Evolutionary conservation across 2,797 vertebrate genomes (phyloP).

Genomic region (Iguana delicatissima): DNA sequence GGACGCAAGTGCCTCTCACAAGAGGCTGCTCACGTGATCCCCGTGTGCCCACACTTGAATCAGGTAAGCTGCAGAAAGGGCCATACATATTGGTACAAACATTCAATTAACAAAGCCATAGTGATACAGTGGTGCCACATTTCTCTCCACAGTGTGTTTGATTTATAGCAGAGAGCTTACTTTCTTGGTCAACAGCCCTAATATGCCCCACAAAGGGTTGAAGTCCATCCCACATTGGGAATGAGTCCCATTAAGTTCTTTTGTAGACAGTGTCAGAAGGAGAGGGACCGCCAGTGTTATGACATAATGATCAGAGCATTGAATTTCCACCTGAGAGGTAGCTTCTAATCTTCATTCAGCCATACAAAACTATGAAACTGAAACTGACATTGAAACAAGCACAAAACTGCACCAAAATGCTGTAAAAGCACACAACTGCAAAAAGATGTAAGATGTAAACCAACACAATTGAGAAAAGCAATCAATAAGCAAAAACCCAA

Average conservation of each 20-base stretch:
- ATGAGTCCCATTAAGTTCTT: not conserved
- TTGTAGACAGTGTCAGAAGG: not conserved
- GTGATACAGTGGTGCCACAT: too few relatives aligned
- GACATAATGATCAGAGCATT: not conserved
- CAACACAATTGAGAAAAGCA: too few relatives aligned
- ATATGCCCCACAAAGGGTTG: not conserved
- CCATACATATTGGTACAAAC: not conserved
- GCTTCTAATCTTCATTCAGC: not conserved
- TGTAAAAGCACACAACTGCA: too few relatives aligned
- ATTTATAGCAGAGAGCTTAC: not conserved
- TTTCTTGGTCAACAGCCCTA: not conserved
- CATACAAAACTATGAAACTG: too few relatives aligned
- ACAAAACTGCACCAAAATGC: too few relatives aligned
- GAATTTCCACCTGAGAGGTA: not conserved
- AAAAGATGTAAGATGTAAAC: too few relatives aligned
- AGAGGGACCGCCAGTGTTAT: not conserved
- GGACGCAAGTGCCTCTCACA: too few relatives aligned
- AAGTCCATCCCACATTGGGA: not conserved
- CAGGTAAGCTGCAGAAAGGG: not conserved
- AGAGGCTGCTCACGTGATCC: too few relatives aligned
- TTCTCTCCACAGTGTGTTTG: not conserved
- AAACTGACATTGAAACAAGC: too few relatives aligned
- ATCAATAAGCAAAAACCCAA: too few relatives aligned
- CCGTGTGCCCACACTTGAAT: too few relatives aligned
- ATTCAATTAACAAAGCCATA: not conserved